Conservation (phyloP, 1,140 invertebrate genomes). For the Halictus rubicundus region DNA sequence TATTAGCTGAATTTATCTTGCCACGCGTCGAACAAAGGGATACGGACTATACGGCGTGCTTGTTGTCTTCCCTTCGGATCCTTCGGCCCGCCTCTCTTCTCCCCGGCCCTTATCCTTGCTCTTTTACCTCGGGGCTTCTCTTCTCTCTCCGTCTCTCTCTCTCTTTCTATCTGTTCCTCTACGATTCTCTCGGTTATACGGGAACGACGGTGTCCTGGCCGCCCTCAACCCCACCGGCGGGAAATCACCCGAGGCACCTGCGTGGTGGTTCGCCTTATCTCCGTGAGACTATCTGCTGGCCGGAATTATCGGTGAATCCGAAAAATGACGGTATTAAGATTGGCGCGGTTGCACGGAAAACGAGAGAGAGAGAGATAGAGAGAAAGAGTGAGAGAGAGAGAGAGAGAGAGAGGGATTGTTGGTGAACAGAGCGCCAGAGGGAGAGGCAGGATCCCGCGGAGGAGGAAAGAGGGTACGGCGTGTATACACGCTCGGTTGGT, state of each 20-base stretch:
- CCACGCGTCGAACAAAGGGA: conserved; percentile 75
- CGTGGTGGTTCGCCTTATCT: conserved; percentile 51
- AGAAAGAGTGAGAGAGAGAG: too few species aligned
- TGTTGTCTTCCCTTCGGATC: conserved; percentile 57
- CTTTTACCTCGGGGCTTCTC: background rate
- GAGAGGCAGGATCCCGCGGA: too few species aligned
- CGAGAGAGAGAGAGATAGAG: background rate
- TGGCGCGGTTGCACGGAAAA: conserved; percentile 11
- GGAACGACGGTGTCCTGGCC: background rate
- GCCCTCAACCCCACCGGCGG: conserved; percentile 2
- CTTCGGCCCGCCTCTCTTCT: background rate
- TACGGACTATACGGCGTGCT: conserved; percentile 59
- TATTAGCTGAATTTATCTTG: conserved; percentile 78
- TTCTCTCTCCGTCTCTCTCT: conserved; percentile 4
- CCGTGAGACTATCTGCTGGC: conserved; percentile 53
- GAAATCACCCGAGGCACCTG: conserved; percentile 56
- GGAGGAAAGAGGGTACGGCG: too few species aligned
- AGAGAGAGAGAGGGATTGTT: too few species aligned
- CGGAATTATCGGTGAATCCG: conserved; percentile 59
- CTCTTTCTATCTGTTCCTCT: background rate
- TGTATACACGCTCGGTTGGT: background rate
- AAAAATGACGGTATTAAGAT: conserved; percentile 59
- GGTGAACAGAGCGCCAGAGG: too few species aligned
- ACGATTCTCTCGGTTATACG: background rate
- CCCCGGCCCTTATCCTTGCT: background rate